phyloP scores from a whole-genome alignment of 2,888 invertebrate genomes.

The Melieria picta region DNA sequence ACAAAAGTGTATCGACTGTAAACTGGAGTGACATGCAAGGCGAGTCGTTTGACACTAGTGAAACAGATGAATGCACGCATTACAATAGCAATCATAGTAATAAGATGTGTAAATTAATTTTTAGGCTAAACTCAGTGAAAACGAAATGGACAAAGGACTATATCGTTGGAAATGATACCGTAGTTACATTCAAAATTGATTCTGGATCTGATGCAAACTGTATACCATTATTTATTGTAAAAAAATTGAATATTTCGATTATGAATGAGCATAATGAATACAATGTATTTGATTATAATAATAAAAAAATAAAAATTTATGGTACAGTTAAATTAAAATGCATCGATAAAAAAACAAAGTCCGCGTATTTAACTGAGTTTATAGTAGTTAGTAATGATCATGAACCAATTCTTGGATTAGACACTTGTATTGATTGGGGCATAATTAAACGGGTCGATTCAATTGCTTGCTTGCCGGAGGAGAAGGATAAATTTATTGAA shows the following conservation, averaged over 20 bases:
- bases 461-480: background rate
- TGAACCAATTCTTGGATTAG: constrained; percentile 25
- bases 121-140: constrained; percentile 24
- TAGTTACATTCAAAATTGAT: constrained; percentile 39
- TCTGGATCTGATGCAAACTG: constrained; percentile 42
- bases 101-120: constrained; percentile 9
- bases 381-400: constrained; percentile 27
- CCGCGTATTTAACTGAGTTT: constrained; percentile 7
- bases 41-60: constrained; percentile 3
- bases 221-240: constrained; percentile 31
- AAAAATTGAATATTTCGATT: constrained; percentile 33
- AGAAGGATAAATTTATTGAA: constrained; percentile 23
- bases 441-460: constrained; percentile 4
- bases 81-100: constrained; percentile 8
- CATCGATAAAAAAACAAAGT: no score
- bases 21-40: background rate
- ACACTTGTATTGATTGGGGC: no score
- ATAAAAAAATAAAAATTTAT: constrained; percentile 37
- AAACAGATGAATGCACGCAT: constrained; percentile 1
- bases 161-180: constrained; percentile 23
- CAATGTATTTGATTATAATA: constrained; percentile 38
- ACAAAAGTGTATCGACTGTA: background rate
- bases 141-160: constrained; percentile 36
- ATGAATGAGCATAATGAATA: constrained; percentile 25
- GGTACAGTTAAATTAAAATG: constrained; percentile 17